Conservation (phyloP, 2,797 vertebrate species). For the Botia kubotai region DNA sequence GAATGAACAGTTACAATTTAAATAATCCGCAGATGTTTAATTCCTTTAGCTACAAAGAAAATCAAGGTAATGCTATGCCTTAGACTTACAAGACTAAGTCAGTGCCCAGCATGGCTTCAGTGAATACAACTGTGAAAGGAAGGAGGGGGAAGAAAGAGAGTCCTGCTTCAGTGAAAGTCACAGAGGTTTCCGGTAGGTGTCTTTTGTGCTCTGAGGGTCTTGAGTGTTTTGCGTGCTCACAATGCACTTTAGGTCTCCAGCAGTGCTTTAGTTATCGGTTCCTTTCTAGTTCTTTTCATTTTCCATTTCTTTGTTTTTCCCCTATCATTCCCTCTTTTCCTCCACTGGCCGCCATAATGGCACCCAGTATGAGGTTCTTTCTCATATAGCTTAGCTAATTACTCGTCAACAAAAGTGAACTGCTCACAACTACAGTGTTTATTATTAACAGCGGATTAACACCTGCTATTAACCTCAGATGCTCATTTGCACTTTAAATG, state of each 20-base stretch:
- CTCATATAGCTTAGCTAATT: constrained; percentile 44
- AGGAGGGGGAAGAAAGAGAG: constrained; percentile 29
- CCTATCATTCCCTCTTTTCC: constrained; percentile 19
- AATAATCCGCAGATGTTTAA: background rate
- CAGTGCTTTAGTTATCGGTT: constrained; percentile 53
- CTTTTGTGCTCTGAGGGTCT: constrained; percentile 42
- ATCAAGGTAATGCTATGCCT: background rate
- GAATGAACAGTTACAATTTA: constrained; percentile 5
- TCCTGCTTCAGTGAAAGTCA: constrained; percentile 48
- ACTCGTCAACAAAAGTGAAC: constrained; percentile 48
- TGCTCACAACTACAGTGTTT: constrained; percentile 46
- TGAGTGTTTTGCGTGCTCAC: constrained; percentile 49
- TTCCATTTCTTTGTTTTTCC: constrained; percentile 9
- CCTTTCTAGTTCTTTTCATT: constrained; percentile 17
- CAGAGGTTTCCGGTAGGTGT: constrained; percentile 46
- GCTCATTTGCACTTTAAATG: constrained; percentile 25
- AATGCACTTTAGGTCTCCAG: constrained; percentile 46
- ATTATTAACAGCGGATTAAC: constrained; percentile 38
- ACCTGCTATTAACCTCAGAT: background rate
- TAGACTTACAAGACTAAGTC: constrained; percentile 1
- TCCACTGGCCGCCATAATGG: constrained; percentile 52
- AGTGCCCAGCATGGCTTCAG: constrained; percentile 33
- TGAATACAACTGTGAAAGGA: constrained; percentile 48
- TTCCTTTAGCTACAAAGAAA: constrained; percentile 15
- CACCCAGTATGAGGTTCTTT: constrained; percentile 54